phyloP scores from a whole-genome alignment of 2,888 invertebrate species.

The Graphium colonna region DNA sequence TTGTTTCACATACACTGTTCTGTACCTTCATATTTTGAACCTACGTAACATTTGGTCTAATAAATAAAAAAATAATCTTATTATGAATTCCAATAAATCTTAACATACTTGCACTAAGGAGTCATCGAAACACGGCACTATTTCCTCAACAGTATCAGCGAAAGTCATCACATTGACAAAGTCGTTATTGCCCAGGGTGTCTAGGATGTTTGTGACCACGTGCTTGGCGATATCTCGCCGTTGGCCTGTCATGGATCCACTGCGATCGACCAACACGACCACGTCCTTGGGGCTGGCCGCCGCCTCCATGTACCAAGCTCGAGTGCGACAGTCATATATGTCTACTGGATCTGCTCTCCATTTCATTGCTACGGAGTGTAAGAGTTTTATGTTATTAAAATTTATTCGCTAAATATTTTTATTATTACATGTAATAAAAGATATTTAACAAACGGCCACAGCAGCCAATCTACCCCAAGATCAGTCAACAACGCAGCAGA shows the following conservation, averaged over 20 bases:
- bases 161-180: slow-evolving; percentile 98
- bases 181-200: slow-evolving; percentile 98
- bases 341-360: slow-evolving; percentile 92
- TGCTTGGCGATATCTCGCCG: slow-evolving; percentile 94
- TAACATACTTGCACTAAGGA: slow-evolving; percentile 91
- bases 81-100: no score
- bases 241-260: slow-evolving; percentile 95
- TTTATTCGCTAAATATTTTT: no score
- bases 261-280: slow-evolving; percentile 90
- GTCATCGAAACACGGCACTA: slow-evolving; percentile 94
- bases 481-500: no score
- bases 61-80: no score
- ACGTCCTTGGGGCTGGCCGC: slow-evolving; percentile 98
- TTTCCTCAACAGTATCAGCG: slow-evolving; percentile 87
- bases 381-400: neutral
- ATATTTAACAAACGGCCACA: no score
- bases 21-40: no score
- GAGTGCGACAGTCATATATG: slow-evolving; percentile 95
- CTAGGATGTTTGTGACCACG: slow-evolving; percentile 92
- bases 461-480: no score
- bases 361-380: slow-evolving; percentile 80
- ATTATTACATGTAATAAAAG: no score
- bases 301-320: slow-evolving; percentile 98
- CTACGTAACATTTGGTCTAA: no score
- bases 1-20: no score